phyloP scores from a whole-genome alignment of 2,113 vertebrate genomes.

The Mesocricetus auratus region DNA sequence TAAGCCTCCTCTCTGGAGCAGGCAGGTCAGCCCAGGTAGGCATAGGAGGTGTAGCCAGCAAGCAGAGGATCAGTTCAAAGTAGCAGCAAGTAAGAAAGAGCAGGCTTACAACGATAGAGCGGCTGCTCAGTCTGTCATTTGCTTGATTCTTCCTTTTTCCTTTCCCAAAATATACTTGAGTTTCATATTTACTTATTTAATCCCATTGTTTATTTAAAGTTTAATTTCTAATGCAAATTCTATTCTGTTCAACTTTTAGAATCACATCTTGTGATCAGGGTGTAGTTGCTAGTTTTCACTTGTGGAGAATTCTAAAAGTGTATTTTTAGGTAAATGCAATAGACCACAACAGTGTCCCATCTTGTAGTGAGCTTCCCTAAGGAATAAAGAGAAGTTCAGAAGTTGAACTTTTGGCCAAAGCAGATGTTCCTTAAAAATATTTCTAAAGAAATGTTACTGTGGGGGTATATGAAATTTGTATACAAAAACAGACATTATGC shows the following conservation, averaged over 20 bases:
- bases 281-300: neutral
- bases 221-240: constrained; percentile 2
- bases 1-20: constrained; percentile 3
- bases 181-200: neutral
- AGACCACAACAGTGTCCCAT: neutral
- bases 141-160: neutral
- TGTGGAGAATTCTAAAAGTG: neutral
- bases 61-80: neutral
- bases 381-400: neutral
- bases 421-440: neutral
- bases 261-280: neutral
- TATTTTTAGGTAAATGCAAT: neutral
- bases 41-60: accelerated
- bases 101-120: neutral
- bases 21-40: neutral
- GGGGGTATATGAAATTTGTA: neutral
- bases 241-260: neutral
- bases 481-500: neutral
- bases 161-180: constrained; percentile 26
- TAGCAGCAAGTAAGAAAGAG: neutral
- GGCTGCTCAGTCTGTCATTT: neutral
- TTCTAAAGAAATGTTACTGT: neutral
- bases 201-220: constrained; percentile 3
- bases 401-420: neutral
- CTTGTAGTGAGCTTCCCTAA: neutral